Conservation (phyloP, 1,140 invertebrate genomes). For the Drosophila oshimai region DNA sequence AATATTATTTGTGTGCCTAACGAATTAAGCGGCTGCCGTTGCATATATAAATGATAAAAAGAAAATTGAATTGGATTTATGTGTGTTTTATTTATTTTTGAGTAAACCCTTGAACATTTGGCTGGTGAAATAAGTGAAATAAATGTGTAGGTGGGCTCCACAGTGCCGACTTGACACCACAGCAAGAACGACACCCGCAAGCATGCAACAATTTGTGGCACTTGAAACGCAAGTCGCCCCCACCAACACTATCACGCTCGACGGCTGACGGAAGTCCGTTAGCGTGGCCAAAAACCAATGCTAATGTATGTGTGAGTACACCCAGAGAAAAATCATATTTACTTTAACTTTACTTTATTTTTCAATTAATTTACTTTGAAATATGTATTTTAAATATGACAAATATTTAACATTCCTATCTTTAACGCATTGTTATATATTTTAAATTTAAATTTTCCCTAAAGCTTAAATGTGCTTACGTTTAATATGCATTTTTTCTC, state of each 20-base stretch:
- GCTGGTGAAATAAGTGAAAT: not conserved
- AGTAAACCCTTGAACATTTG: not conserved
- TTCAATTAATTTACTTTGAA: no score
- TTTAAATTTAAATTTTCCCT: no score
- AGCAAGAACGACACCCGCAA: not conserved
- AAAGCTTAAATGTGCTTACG: no score
- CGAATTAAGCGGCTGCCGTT: not conserved
- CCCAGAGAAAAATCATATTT: no score
- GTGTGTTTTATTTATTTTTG: no score
- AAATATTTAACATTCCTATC: no score
- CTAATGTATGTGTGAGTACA: conserved; percentile 57
- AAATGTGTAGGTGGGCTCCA: not conserved
- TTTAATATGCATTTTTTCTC: no score
- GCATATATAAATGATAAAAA: not conserved
- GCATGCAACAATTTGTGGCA: conserved; percentile 50
- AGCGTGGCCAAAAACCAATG: conserved; percentile 45
- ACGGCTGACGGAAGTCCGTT: conserved; percentile 41
- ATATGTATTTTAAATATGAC: no score
- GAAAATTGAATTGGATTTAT: not conserved
- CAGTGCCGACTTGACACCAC: not conserved
- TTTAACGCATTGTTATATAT: no score
- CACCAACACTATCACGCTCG: no score
- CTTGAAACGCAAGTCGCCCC: conserved; percentile 23
- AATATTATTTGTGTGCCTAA: not conserved
- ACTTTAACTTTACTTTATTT: no score